Conservation (phyloP, 2,888 invertebrate genomes). For the Alviniconcha strummeri region DNA sequence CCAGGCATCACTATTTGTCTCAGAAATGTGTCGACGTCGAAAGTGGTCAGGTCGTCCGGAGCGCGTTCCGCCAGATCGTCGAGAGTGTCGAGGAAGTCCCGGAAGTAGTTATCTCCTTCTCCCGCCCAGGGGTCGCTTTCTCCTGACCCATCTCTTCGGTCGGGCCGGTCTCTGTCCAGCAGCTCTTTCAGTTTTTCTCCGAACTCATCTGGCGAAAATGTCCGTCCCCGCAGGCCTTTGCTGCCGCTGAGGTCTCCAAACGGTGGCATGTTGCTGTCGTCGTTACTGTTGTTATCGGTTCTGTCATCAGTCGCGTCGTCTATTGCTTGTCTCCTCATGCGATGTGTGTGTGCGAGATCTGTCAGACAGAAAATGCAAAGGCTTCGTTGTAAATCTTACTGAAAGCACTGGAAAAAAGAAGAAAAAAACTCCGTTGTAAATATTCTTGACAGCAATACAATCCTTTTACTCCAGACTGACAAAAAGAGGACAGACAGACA, state of each 20-base stretch:
- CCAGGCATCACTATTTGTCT: neutral
- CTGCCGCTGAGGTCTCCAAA: neutral
- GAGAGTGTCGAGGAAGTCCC: neutral
- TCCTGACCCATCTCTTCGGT: neutral
- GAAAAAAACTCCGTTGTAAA: too few relatives aligned
- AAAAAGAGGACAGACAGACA: conserved; percentile 17
- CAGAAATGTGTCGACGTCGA: conserved; percentile 12
- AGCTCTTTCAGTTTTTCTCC: conserved; percentile 15
- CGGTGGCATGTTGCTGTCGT: neutral
- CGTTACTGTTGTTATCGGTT: neutral
- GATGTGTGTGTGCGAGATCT: conserved; percentile 22
- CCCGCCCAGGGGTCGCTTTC: neutral
- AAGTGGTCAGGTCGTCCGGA: conserved; percentile 18
- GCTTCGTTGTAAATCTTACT: neutral
- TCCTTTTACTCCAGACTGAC: neutral
- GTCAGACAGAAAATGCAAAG: neutral
- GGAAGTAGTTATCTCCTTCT: neutral
- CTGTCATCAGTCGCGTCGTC: neutral
- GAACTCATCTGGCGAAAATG: conserved; percentile 9
- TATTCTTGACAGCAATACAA: too few relatives aligned
- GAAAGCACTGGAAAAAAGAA: neutral
- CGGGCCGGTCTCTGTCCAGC: conserved; percentile 21
- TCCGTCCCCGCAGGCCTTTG: neutral
- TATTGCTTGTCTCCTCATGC: conserved; percentile 10
- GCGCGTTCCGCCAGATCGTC: conserved; percentile 25